Evolutionary conservation across 2,797 vertebrate species (phyloP), one percentile per base, ranked within the genome.

Genomic region (Merluccius polli): DNA sequence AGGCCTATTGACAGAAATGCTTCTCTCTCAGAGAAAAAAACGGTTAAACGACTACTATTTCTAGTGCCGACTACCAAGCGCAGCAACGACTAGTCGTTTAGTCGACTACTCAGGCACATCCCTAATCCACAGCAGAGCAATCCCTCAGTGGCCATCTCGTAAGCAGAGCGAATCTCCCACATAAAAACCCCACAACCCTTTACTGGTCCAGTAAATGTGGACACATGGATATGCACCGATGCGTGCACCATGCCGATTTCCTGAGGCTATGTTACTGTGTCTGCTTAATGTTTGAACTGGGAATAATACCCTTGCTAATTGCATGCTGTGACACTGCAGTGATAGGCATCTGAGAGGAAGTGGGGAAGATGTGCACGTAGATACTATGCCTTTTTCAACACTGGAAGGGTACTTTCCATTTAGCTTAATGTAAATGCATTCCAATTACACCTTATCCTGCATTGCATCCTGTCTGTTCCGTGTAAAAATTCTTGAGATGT

Each of bases 281-380:
- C 71, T 76, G 81, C 87, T 85, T 84, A 80, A 87, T 82, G 84
- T 86, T 77, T 33, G 12, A 81, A 74, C 81, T 52, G 85, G 87
- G 88, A 89, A 88, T 85, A 88, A 89, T 85, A 87, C 75, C 73
- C 36, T 74, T 73, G 77, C 84, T 92, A 90, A 91, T 88, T 88
- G 83, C 82, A 44, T 9, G 30, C 63, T 63, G 81, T 81, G 87
- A 86, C 84, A 88, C 81, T 79, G 77, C 73, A 73, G 73, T 79
- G 68, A 82, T 83, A 75, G 68, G 6, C 31, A 30, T 36, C 31
- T 35, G 70, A 11, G 18, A 75, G 63, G 31, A 6, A 78, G 72
- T 78, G 31, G 29, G 52, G 78, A 76, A 80, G 73, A 81, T 73
- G 59, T 31, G 38, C 59, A 59, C 38, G 73, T 33, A 79, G 80